Evolutionary conservation across 64 coral and sea anemone species (phyloP), one percentile per base, ranked within the genome.

Genomic region (Pocillopora damicornis): DNA sequence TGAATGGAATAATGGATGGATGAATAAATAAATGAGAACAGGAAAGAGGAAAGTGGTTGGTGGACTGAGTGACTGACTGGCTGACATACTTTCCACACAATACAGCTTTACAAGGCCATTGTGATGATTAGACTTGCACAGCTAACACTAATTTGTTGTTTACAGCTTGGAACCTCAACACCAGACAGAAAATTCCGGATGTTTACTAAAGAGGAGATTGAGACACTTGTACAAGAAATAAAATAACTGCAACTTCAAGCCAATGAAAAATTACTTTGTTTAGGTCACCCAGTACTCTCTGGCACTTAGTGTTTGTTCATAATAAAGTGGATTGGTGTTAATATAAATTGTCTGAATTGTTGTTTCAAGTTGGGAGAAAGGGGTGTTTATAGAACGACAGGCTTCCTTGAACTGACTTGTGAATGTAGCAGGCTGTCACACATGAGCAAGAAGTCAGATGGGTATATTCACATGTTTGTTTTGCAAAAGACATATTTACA

Each of bases 151-250:
- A 51, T 36, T 79, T 15, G 67, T 1, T 88, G 61, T 38, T 95
- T 86, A 71, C 87, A 96, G 94, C 91, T 96, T 90, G 91, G 91
- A 60, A 96, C 91, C 61, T 75, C 92, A 65, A 96, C 94, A 71
- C 30, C 42, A 87, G 91, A 90, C 35, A 96, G 90, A 69, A 90
- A 96, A 58, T 96, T 96, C 91, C 61, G 94, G 30, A 96, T 96
- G 94, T 91, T 92, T 60, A 83, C 91, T 36, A 96, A 96, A 35
- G 94, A 96, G 58, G 94, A 96, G 75, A 74, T 96, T 37, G 94
- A 96, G 78, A 85, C 94, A 22, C 90, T 96, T 45, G 94, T 96
- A 35, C 90, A 96, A 77, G 94, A 96, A 37, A 87, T 96, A 72
- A 96, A 96, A 75, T 95, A 86, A 76, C 35, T 38, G 15, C 23